Evolutionary conservation across 2,888 invertebrate genomes (phyloP).

Genomic region (Coenonympha glycerion): DNA sequence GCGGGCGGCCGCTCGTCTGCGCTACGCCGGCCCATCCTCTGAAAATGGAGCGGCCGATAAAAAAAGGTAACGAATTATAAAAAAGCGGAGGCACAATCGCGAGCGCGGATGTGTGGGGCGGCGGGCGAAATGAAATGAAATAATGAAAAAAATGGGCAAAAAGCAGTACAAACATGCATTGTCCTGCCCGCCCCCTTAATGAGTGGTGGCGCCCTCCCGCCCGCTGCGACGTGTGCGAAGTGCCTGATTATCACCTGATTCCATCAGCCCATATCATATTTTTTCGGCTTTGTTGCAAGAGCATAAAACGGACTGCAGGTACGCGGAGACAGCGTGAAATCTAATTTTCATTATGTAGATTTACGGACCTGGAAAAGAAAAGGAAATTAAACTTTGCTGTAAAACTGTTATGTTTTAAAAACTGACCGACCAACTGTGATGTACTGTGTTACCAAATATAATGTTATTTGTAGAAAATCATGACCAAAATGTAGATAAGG

Average conservation of each 20-base stretch:
- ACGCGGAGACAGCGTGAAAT: background rate
- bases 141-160: slow-evolving; percentile 77
- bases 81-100: slow-evolving; percentile 74
- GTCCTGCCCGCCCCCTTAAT: slow-evolving; percentile 70
- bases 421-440: too few relatives aligned
- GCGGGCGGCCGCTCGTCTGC: slow-evolving; percentile 50
- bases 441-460: too few relatives aligned
- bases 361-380: too few relatives aligned
- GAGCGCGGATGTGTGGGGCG: slow-evolving; percentile 73
- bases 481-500: too few relatives aligned
- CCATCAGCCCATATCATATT: slow-evolving; percentile 43
- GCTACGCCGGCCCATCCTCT: slow-evolving; percentile 60
- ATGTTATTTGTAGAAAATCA: too few relatives aligned
- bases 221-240: slow-evolving; percentile 55
- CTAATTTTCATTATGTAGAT: background rate
- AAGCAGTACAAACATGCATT: slow-evolving; percentile 76
- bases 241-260: slow-evolving; percentile 73
- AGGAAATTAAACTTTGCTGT: too few relatives aligned
- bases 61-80: slow-evolving; percentile 77
- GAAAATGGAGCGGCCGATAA: slow-evolving; percentile 76
- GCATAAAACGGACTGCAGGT: background rate
- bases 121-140: slow-evolving; percentile 76
- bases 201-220: slow-evolving; percentile 48
- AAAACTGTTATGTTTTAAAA: too few relatives aligned
- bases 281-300: slow-evolving; percentile 22